phyloP scores from a whole-genome alignment of 2,888 invertebrate species.

The Neocrepidodera transversa region DNA sequence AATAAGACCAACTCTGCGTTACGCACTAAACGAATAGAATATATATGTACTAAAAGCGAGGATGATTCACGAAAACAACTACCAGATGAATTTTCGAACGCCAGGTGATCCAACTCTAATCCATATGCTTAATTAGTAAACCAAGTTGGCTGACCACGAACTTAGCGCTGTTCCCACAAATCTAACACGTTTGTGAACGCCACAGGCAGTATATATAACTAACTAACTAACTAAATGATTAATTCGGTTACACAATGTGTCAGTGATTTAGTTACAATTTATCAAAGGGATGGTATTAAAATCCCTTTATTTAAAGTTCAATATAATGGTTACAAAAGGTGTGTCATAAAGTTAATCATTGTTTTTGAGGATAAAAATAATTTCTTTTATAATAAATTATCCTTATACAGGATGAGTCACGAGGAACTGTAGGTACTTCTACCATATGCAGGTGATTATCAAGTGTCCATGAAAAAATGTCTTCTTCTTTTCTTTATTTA shows the following conservation, averaged over 20 bases:
- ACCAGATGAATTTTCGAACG: conserved; percentile 52
- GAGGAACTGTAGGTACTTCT: no score
- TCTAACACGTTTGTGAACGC: conserved; percentile 17
- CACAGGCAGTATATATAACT: conserved; percentile 13
- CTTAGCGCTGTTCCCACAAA: conserved; percentile 26
- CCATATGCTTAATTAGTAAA: conserved; percentile 48
- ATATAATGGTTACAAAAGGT: no score
- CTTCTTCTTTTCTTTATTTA: no score
- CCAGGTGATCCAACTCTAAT: conserved; percentile 48
- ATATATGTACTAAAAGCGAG: no score
- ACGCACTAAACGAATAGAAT: no score
- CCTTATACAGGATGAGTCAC: no score
- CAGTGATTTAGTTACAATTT: background rate
- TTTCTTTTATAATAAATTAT: no score
- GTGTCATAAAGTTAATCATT: no score
- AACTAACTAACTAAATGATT: conserved; percentile 10
- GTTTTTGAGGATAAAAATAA: no score
- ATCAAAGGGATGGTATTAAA: background rate
- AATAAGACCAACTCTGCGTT: conserved; percentile 10
- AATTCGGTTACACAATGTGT: background rate
- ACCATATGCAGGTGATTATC: no score
- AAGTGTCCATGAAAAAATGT: no score
- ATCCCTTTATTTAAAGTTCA: no score
- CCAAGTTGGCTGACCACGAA: conserved; percentile 31
- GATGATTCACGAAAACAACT: conserved; percentile 51